Base-by-base conservation (phyloP, 2,888 invertebrate species). In the Drosophila vallismaia region DNA sequence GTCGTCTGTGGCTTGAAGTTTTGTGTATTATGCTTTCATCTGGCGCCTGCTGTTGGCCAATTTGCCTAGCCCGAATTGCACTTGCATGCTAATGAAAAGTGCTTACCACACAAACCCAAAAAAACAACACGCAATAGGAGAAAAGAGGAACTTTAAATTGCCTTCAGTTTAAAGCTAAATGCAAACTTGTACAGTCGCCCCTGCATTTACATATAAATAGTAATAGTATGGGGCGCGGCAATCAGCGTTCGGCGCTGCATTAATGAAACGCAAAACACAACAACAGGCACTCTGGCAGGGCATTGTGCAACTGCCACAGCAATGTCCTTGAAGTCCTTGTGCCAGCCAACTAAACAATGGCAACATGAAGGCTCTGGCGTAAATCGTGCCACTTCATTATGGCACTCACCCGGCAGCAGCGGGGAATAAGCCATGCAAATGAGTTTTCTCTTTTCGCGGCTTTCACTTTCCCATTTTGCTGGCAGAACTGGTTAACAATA, bases 21-120 rank as follows among this genome's bases (percentile, higher is more conserved):
- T 31, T 19, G 19, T 68, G 63, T 57, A 55, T 60, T 71, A 57
- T 56, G 42, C 33, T 55, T 59, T 46, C 62, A 59, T 49, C 28
- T 66, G 36, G 52, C 29, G 63, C 56, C 36, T 75, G 60, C 59
- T 53, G 38, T 38, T 14, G 19, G 55, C 31, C 69, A 68, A 77
- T 68, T 75, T 74, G 58, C 55, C 55, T 31, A 50, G 50, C 74
- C 76, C 52, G 57, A 74, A 69, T 69, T 54, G 56, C 74, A 62
- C 44, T 66, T 64, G 76, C 53, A 67, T 53, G 58, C 60, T 72
- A 71, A 83, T 67, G 55, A 69, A 79, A 79, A 71, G 48, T 67
- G 51, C 57, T 72, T 19, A 1, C 33, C 45, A 38, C 53, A 58
- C 10, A 19, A 40, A 24, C 24, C 19, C 14, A 44, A 44, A 44